Conservation (phyloP, 2,888 invertebrate species). For the Diarsia brunnea region DNA sequence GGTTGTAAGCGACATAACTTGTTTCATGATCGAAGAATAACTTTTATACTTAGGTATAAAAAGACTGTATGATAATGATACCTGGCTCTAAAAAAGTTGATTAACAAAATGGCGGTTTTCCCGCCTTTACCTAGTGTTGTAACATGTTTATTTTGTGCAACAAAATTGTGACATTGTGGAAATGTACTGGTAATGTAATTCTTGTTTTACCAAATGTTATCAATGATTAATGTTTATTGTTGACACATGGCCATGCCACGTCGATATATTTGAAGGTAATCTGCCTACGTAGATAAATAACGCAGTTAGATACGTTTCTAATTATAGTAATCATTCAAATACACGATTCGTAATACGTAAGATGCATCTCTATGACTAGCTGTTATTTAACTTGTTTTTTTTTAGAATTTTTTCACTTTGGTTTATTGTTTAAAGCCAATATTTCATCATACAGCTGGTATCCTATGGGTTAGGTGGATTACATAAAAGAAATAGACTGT, state of each 20-base stretch:
- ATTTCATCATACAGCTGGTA: background rate
- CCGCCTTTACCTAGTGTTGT: slow-evolving; percentile 7
- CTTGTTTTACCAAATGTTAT: slow-evolving; percentile 17
- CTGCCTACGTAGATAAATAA: slow-evolving; percentile 30
- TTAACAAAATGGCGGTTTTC: slow-evolving; percentile 28
- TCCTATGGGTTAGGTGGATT: background rate
- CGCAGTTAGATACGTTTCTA: slow-evolving; percentile 4
- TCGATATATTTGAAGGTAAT: slow-evolving; percentile 45
- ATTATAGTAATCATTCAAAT: background rate
- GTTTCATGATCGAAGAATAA: background rate
- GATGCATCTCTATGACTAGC: background rate
- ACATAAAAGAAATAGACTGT: background rate
- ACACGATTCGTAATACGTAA: slow-evolving; percentile 22
- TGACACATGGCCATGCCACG: slow-evolving; percentile 22
- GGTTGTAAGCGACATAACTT: slow-evolving; percentile 15
- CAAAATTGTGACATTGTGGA: slow-evolving; percentile 35
- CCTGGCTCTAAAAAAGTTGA: background rate
- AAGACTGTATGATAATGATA: background rate
- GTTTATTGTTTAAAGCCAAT: background rate
- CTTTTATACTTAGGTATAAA: background rate
- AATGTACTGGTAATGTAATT: slow-evolving; percentile 29
- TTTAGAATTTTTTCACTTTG: background rate
- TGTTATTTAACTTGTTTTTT: background rate
- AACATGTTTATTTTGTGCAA: slow-evolving; percentile 9
- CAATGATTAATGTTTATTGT: slow-evolving; percentile 22